These are phyloP conservation scores for Galeopsomyia nigrocyanea DNA, from an alignment of 2,888 invertebrate genomes.

Conservation along the genomic window DNA sequence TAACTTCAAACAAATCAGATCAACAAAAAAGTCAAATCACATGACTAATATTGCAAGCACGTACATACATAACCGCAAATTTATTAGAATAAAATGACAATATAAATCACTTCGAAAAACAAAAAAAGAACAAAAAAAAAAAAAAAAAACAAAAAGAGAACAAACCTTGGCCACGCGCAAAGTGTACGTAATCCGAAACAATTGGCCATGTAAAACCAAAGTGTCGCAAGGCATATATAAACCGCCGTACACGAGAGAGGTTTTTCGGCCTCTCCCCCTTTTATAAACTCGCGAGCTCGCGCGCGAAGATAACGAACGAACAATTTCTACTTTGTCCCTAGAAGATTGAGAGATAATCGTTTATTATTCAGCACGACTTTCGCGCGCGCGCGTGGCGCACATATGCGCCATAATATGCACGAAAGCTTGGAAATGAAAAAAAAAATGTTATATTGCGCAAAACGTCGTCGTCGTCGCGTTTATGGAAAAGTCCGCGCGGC, in stretches of 20 bases:
- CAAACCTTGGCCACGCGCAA: no score
- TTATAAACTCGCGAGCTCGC: slow-evolving; percentile 4
- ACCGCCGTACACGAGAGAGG: not conserved
- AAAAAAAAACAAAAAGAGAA: no score
- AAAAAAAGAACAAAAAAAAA: no score
- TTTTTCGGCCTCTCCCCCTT: slow-evolving; percentile 3
- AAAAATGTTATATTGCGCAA: slow-evolving; percentile 35
- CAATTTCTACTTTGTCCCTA: slow-evolving; percentile 45
- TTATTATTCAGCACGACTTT: slow-evolving; percentile 47
- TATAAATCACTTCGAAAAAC: no score
- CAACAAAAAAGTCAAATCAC: no score
- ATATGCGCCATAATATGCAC: slow-evolving; percentile 9
- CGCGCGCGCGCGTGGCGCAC: slow-evolving; percentile 1
- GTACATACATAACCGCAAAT: no score
- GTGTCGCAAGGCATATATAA: slow-evolving; percentile 38
- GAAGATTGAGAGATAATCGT: slow-evolving; percentile 45
- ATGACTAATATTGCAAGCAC: no score
- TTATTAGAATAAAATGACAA: no score
- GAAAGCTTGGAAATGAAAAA: not conserved
- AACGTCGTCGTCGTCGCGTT: slow-evolving; percentile 14
- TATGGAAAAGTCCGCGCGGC: slow-evolving; percentile 45
- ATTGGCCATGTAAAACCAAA: not conserved
- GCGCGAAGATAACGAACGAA: slow-evolving; percentile 36
- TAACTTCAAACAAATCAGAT: no score
- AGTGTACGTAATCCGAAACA: no score